Base-by-base conservation (phyloP, 2,888 invertebrate species). In the Lasiommata megera region DNA sequence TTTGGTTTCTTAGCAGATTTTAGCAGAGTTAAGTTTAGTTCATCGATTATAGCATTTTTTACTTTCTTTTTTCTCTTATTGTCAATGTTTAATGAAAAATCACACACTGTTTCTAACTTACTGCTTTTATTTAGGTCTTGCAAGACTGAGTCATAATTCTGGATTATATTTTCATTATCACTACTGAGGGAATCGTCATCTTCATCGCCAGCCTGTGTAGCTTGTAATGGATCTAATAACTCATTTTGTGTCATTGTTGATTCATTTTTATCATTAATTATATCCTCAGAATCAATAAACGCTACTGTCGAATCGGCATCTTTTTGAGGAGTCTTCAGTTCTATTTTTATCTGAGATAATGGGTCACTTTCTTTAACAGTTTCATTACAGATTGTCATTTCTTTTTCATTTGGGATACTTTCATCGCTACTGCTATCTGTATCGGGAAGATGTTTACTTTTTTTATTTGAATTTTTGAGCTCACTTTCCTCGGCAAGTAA, bases 61-160 rank as follows among this genome's bases (percentile, higher is more conserved):
- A 62, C 9, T 50, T 74, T 77, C 52, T 74, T 66, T 43, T 79
- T 82, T 7, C 56, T 44, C 61, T 83, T 84, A 54, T 77, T 82
- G 37, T 77, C 68, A 0, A 80, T 60, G 58, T 86, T 81, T 29
- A 88, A 68, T 2, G 89, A 89, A 38, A 70, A 71, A 56, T 89
- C 77, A 28, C 58, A 53, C 1, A 67, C 63, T 70, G 54, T 56
- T 17, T 64, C 63, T 8, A 29, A 70, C 29, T 73, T 74, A n/a
- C 67, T 69, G 48, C 66, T 67, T 54, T 73, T 75, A 58, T 82
- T 86, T 12, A 89, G 69, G 36, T 74, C 67, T 51, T 73, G 75
- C 1, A 89, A 79, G 28, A 89, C 60, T 7, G 80, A 81, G 62
- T 87, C 82, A 62, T 85, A 88, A 65, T 83, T 84, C 47, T 82